Conservation (phyloP, 1,140 invertebrate species). For the Meteorus sp. region DNA sequence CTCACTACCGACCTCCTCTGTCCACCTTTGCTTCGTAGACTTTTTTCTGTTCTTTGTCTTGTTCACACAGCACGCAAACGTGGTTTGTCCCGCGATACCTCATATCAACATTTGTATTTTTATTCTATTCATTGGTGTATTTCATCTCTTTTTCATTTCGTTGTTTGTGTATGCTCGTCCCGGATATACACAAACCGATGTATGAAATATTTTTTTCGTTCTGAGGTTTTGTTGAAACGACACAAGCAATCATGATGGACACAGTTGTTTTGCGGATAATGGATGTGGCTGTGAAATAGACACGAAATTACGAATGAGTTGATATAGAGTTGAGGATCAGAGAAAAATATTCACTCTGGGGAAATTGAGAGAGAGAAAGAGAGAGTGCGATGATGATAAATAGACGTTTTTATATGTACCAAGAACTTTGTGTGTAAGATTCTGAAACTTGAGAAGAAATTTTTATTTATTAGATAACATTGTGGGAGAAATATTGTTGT, state of each 20-base stretch:
- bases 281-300: neutral
- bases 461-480: too few species aligned
- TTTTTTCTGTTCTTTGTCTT: conserved; percentile 11
- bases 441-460: too few species aligned
- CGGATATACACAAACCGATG: conserved; percentile 1
- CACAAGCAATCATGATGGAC: neutral
- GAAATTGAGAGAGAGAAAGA: too few species aligned
- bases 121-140: neutral
- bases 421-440: too few species aligned
- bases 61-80: neutral
- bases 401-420: neutral
- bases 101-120: neutral
- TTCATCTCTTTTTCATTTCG: conserved; percentile 5
- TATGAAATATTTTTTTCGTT: too few species aligned
- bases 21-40: too few species aligned
- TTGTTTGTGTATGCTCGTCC: neutral
- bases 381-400: conserved; percentile 22
- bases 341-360: conserved; percentile 9
- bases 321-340: neutral
- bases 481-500: too few species aligned
- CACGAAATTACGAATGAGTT: conserved; percentile 19
- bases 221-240: too few species aligned
- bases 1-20: too few species aligned
- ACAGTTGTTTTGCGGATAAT: conserved; percentile 14
- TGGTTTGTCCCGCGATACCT: too few species aligned